These are phyloP conservation scores for Glyphotaelius pellucidus DNA, from an alignment of 2,888 invertebrate species.

Conservation along the genomic window DNA sequence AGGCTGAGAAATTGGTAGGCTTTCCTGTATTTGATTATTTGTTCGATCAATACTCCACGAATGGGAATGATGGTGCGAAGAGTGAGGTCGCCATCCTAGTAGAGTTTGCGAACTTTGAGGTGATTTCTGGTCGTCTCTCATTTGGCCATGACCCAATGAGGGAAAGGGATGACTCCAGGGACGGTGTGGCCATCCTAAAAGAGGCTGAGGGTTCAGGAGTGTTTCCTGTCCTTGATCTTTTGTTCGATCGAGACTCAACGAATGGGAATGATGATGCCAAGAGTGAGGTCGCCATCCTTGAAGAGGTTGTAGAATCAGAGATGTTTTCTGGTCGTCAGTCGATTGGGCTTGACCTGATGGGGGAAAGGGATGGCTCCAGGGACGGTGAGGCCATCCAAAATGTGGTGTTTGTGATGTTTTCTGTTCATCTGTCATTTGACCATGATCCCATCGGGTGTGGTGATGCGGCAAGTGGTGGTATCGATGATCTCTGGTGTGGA, in stretches of 20 bases:
- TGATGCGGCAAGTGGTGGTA: background rate
- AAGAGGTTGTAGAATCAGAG: background rate
- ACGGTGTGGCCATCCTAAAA: background rate
- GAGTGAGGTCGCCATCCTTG: too few species aligned
- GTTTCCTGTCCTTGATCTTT: background rate
- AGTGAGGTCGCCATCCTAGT: background rate
- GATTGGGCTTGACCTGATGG: background rate
- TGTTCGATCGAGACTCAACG: background rate
- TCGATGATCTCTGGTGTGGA: background rate
- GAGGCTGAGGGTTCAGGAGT: too few species aligned
- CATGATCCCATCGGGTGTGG: background rate
- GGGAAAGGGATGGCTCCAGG: background rate
- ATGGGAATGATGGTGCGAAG: background rate
- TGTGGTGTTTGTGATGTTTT: background rate
- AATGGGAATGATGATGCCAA: too few species aligned
- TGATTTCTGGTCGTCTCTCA: background rate
- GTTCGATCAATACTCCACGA: too few species aligned
- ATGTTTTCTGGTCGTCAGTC: background rate
- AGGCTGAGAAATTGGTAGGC: background rate
- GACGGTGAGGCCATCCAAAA: too few species aligned
- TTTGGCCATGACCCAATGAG: background rate
- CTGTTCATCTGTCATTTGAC: background rate
- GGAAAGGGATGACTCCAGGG: background rate
- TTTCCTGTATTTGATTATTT: too few species aligned
- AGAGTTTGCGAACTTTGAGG: background rate